Evolutionary conservation across 2,888 invertebrate genomes (phyloP).

Genomic region (Monoplex corrugatus): DNA sequence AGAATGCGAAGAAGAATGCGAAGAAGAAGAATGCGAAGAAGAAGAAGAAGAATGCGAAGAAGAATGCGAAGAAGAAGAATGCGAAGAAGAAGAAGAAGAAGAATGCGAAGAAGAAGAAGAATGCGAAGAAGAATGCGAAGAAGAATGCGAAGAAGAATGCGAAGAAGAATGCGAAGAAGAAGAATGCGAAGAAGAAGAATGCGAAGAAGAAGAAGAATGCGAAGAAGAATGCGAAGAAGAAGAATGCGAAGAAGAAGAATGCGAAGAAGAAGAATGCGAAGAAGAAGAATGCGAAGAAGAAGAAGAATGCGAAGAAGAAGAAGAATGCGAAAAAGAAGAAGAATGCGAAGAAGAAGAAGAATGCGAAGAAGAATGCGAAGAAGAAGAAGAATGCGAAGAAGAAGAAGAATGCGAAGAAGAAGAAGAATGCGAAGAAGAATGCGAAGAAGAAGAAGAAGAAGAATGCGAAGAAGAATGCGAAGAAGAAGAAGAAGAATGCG

Average conservation of each 20-base stretch:
- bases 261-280: conserved; percentile 5
- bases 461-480: too few relatives aligned
- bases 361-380: neutral
- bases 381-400: conserved; percentile 7
- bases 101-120: too few relatives aligned
- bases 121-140: neutral
- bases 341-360: conserved; percentile 4
- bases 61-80: neutral
- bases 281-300: neutral
- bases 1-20: conserved; percentile 32
- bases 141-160: neutral
- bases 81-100: too few relatives aligned
- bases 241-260: neutral
- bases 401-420: neutral
- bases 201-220: neutral
- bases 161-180: neutral
- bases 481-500: too few relatives aligned
- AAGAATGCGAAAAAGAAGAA: too few relatives aligned
- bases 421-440: neutral
- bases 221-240: neutral
- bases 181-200: neutral
- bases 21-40: conserved; percentile 14
- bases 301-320: neutral
- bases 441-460: too few relatives aligned
- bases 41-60: conserved; percentile 6